Evolutionary conservation across 1,140 invertebrate genomes (phyloP).

Genomic region (Drosophila saltans): DNA sequence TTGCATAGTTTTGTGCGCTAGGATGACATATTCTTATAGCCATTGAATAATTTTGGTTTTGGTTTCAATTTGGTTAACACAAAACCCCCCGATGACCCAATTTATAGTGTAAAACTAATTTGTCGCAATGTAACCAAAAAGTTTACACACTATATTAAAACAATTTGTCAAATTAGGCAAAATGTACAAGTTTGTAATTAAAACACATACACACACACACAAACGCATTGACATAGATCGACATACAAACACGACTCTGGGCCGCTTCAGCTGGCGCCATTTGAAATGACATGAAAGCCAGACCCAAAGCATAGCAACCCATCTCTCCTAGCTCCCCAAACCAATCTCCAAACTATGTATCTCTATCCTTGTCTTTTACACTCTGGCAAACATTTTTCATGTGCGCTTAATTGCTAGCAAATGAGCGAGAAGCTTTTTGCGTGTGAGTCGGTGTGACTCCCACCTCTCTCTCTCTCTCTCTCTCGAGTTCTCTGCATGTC

Average conservation of each 20-base stretch:
- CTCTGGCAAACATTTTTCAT: conserved; percentile 14
- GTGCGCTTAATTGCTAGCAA: conserved; percentile 75
- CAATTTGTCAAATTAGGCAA: conserved; percentile 80
- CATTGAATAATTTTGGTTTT: background rate
- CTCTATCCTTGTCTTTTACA: conserved; percentile 36
- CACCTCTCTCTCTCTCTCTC: background rate
- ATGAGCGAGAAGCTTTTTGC: conserved; percentile 62
- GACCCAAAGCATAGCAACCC: background rate
- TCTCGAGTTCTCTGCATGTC: background rate
- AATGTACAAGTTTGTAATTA: conserved; percentile 80
- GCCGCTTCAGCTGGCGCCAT: conserved; percentile 51
- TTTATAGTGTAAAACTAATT: conserved; percentile 61
- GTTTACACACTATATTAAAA: conserved; percentile 71
- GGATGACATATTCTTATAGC: background rate
- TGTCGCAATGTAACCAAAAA: conserved; percentile 61
- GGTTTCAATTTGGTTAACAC: background rate
- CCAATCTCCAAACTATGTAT: conserved; percentile 5
- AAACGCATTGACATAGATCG: background rate
- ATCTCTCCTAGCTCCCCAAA: background rate
- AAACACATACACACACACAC: conserved; percentile 52
- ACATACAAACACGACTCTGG: background rate
- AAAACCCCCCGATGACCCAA: conserved; percentile 25
- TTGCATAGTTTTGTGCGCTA: conserved; percentile 55
- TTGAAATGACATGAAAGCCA: conserved; percentile 47
- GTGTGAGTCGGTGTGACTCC: background rate